Evolutionary conservation across 1,140 invertebrate genomes (phyloP).

Genomic region (Aricia agestis): DNA sequence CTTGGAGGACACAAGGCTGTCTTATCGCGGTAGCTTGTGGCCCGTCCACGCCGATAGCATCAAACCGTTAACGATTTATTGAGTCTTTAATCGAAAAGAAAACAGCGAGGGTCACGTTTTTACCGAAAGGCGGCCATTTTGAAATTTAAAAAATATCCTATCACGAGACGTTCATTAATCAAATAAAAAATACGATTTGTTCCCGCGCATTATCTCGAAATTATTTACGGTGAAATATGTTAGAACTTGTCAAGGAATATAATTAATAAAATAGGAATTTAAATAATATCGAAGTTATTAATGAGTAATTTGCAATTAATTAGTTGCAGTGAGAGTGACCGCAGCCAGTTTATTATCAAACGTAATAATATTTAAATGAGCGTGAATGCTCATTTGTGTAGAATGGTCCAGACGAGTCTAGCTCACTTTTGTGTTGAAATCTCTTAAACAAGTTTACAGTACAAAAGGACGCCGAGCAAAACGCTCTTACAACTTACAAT

Average conservation of each 20-base stretch:
- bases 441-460: background rate
- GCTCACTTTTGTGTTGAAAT: background rate
- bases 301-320: too few species aligned
- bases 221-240: background rate
- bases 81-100: constrained; percentile 1
- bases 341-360: too few species aligned
- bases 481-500: background rate
- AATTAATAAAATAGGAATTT: background rate
- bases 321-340: too few species aligned
- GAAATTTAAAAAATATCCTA: background rate
- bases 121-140: background rate
- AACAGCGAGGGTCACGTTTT: background rate
- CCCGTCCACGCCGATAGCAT: background rate
- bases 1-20: background rate
- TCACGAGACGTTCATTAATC: background rate
- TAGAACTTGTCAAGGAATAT: background rate
- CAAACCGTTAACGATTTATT: constrained; percentile 1
- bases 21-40: background rate
- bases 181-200: background rate
- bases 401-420: background rate
- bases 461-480: background rate
- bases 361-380: background rate
- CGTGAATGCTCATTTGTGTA: background rate
- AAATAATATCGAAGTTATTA: too few species aligned
- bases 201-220: background rate